Conservation (phyloP, 1,140 invertebrate species). For the Leptestheria dahalacensis region DNA sequence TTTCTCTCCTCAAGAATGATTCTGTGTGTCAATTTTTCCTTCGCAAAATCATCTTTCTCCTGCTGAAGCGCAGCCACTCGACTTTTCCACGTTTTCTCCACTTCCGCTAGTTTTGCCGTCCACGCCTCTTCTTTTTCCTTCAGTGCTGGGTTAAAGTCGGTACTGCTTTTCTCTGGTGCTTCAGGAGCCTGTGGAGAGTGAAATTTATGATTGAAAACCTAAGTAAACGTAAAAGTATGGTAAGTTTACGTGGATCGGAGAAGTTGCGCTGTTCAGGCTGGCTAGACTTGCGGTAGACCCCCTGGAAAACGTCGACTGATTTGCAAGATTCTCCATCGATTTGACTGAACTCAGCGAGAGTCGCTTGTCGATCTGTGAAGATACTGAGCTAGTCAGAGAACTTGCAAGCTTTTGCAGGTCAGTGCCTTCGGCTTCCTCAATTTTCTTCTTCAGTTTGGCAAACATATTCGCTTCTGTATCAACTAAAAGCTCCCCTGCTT, state of each 20-base stretch:
- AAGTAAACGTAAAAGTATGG: constrained; percentile 22
- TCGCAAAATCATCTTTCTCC: constrained; percentile 1
- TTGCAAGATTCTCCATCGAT: constrained; percentile 42
- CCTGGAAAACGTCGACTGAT: constrained; percentile 37
- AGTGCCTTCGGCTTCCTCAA: constrained; percentile 53
- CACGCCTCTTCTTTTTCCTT: constrained; percentile 38
- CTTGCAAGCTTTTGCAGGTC: constrained; percentile 38
- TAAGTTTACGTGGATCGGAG: not conserved
- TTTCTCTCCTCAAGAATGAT: not conserved
- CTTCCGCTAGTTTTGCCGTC: constrained; percentile 34
- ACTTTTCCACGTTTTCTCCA: constrained; percentile 43
- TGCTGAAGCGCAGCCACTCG: not conserved
- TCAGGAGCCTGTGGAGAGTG: constrained; percentile 19
- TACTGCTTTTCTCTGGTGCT: constrained; percentile 36
- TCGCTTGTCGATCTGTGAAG: constrained; percentile 31
- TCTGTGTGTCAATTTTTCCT: not conserved
- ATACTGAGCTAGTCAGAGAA: constrained; percentile 27
- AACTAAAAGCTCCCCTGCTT: too few species aligned
- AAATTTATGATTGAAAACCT: constrained; percentile 28
- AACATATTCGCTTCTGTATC: constrained; percentile 24
- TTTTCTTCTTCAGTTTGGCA: constrained; percentile 45
- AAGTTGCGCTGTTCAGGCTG: not conserved
- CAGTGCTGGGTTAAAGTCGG: constrained; percentile 38
- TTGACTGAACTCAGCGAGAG: constrained; percentile 35
- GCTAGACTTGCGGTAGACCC: not conserved